Evolutionary conservation across 2,797 vertebrate genomes (phyloP), one percentile per base, ranked within the genome.

Genomic region (Eleutherodactylus coqui): DNA sequence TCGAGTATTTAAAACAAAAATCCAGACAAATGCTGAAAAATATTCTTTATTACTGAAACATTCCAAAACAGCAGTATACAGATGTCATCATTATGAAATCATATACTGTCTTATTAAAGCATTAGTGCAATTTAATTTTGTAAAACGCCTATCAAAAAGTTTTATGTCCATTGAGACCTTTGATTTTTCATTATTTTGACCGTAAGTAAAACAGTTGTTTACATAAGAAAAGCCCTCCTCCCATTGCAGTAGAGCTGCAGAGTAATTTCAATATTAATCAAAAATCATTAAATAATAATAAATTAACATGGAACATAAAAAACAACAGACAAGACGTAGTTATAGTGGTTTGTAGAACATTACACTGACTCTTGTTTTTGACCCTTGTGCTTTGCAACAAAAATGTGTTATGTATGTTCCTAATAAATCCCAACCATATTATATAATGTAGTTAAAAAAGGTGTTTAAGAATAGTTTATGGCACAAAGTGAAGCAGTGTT

Each of bases 131-230:
- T 69, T 91, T 90, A 90, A 86, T 93, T 94, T 93, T 95, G 94
- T 94, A 95, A 95, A 95, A 95, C 92, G 89, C 92, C 91, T 95
- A 95, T 95, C 93, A 95, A 95, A 78, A 95, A 95, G 91, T 90
- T 94, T 94, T 94, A 93, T 93, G 94, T 88, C 4, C 94, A 93
- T 94, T 94, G 94, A 95, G 95, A 95, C 91, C 90, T 90, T 92
- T 90, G 88, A 87, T 90, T 93, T 94, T 70, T 93, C 88, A 90
- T 91, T 93, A 94, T 92, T 92, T 91, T 38, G 45, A 76, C 77
- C 75, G 29, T 75, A 83, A 87, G 64, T 72, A 84, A 82, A 94
- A 93, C 88, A 83, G 93, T 95, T 76, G 45, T 82, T 21, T 76
- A 69, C 64, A 51, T 58, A 75, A 73, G 34, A 84, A 80, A 80